Conservation (phyloP, 1,140 invertebrate species). For the Drosophila tristis region DNA sequence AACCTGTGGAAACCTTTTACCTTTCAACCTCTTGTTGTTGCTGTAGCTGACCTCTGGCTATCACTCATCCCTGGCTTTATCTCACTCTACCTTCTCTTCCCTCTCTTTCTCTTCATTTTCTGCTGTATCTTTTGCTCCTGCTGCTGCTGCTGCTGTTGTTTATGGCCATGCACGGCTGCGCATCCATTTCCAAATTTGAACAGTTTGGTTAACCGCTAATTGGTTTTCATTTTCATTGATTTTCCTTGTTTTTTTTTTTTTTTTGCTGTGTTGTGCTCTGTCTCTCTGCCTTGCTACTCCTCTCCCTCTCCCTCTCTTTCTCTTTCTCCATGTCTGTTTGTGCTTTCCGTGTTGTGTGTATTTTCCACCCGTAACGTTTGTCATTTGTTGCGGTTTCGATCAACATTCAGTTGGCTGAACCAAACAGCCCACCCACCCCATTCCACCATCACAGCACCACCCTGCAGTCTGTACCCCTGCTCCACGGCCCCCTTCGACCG, state of each 20-base stretch:
- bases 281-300: conserved; percentile 8
- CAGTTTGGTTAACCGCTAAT: conserved; percentile 82
- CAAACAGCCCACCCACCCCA: background rate
- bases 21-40: conserved; percentile 31
- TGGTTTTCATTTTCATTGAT: conserved; percentile 82
- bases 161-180: conserved; percentile 68
- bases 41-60: conserved; percentile 36
- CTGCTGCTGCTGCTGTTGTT: conserved; percentile 60
- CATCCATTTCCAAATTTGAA: conserved; percentile 83
- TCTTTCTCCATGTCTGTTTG: background rate
- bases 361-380: conserved; percentile 68
- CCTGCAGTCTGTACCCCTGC: conserved; percentile 9
- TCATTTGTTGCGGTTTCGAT: conserved; percentile 82
- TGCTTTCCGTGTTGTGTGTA: conserved; percentile 53
- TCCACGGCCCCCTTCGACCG: background rate
- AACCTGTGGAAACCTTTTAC: conserved; percentile 51
- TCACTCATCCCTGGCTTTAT: conserved; percentile 28
- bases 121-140: conserved; percentile 17
- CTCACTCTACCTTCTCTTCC: background rate
- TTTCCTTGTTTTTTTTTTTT: conserved; percentile 43
- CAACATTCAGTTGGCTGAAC: conserved; percentile 71
- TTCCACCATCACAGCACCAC: background rate
- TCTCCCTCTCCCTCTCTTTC: background rate
- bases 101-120: background rate
- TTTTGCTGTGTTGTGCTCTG: background rate